Conservation (phyloP, 2,113 vertebrate species). For the Nesospiza acunhae region DNA sequence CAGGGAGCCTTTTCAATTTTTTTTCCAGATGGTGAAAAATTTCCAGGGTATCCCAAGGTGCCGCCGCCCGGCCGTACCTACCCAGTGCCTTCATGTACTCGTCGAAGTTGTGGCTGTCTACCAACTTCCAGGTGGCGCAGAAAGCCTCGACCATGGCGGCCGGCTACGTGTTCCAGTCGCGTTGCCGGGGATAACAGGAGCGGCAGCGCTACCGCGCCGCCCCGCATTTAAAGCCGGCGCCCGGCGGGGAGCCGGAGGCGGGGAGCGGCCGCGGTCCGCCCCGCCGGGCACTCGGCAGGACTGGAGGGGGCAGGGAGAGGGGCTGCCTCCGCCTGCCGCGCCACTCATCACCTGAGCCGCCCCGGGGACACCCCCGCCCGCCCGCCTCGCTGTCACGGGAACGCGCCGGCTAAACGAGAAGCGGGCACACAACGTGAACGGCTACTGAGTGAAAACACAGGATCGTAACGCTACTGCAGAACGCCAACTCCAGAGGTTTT, state of each 20-base stretch:
- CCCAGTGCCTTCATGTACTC: constrained; percentile 93
- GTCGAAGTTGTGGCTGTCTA: constrained; percentile 91
- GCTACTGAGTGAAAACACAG: neutral
- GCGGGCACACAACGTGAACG: neutral
- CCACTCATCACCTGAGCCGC: neutral
- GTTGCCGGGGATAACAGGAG: rapidly evolving
- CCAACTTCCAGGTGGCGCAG: constrained; percentile 92
- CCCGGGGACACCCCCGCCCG: neutral
- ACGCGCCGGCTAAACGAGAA: neutral
- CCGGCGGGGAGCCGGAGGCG: neutral
- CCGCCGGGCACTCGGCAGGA: neutral
- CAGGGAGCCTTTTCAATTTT: neutral
- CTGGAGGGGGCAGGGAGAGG: neutral
- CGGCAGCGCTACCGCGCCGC: rapidly evolving
- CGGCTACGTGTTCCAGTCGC: neutral
- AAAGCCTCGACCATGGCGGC: constrained; percentile 89
- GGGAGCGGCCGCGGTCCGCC: neutral
- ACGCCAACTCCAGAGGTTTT: neutral
- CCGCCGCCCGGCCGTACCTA: constrained; percentile 67
- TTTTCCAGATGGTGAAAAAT: neutral
- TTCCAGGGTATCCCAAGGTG: no score
- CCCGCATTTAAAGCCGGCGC: constrained; percentile 26
- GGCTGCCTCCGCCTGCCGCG: no score
- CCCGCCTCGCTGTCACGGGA: neutral
- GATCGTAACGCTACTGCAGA: neutral